Conservation (phyloP, 2,113 vertebrate species). For the Gallinago media region DNA sequence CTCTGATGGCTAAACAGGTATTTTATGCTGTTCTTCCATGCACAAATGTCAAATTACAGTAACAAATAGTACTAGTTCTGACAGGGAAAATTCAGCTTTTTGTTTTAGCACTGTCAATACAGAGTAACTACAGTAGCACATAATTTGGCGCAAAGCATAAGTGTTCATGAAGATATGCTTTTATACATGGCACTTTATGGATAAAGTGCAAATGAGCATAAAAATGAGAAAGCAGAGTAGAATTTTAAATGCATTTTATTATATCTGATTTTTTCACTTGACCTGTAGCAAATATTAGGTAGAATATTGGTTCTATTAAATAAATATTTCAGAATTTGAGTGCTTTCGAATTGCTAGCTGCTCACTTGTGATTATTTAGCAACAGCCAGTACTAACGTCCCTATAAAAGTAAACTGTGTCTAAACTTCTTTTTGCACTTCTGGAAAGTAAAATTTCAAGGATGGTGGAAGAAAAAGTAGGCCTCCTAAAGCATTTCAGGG, state of each 20-base stretch:
- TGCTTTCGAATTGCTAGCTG: background rate
- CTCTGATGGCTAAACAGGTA: background rate
- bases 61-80: background rate
- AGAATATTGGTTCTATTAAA: slow-evolving; percentile 20
- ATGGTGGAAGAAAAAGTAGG: background rate
- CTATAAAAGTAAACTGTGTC: background rate
- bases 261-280: slow-evolving; percentile 1
- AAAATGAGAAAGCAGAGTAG: background rate
- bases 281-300: background rate
- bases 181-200: background rate
- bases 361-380: slow-evolving; percentile 9
- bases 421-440: background rate
- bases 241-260: background rate
- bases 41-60: background rate
- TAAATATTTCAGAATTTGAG: background rate
- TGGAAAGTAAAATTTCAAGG: background rate
- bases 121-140: background rate
- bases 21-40: background rate
- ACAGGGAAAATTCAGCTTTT: background rate
- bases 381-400: background rate
- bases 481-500: background rate
- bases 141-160: background rate
- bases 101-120: background rate
- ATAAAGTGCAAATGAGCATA: background rate
- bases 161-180: background rate